A percentile compares a stretch with the other conserved stretches of the same genome.
Conservation (phyloP, 92 coral and sea anemone genomes). For the Micromussa lordhowensis region DNA sequence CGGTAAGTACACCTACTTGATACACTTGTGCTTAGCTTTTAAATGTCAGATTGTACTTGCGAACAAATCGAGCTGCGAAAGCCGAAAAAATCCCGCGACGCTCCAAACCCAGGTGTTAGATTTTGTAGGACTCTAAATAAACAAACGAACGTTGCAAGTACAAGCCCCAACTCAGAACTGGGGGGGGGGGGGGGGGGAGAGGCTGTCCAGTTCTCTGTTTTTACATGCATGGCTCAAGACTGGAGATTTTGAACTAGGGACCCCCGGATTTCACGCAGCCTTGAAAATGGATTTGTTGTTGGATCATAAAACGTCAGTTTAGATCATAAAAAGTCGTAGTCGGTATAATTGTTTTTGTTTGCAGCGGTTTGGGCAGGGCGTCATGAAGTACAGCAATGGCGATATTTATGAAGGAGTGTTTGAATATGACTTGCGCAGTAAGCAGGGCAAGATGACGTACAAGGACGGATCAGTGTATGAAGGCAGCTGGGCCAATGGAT, state of each 20-base stretch:
- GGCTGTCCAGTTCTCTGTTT: too few species aligned
- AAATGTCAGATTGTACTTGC: background rate
- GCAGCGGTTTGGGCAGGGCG: slow-evolving; percentile 91
- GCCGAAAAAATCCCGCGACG: too few species aligned
- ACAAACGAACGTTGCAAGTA: too few species aligned
- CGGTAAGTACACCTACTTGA: slow-evolving; percentile 51
- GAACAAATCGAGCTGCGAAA: too few species aligned
- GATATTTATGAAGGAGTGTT: slow-evolving; percentile 87
- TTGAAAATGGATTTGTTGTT: background rate
- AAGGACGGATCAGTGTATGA: slow-evolving; percentile 84
- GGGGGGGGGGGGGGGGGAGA: too few species aligned
- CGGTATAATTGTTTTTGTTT: slow-evolving; percentile 9
- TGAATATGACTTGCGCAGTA: slow-evolving; percentile 79
- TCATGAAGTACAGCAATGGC: slow-evolving; percentile 81
- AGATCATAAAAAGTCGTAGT: too few species aligned
- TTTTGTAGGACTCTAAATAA: too few species aligned
- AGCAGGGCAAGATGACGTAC: slow-evolving; percentile 84
- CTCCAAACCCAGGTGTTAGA: too few species aligned
- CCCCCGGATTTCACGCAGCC: too few species aligned
- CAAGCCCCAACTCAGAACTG: too few species aligned
- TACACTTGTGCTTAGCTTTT: background rate
- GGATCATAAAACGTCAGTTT: background rate
- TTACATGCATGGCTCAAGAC: too few species aligned
- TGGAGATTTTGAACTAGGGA: too few species aligned
- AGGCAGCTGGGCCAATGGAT: slow-evolving; percentile 85